phyloP scores from a whole-genome alignment of 2,797 vertebrate genomes.

The Urosaurus nigricauda region DNA sequence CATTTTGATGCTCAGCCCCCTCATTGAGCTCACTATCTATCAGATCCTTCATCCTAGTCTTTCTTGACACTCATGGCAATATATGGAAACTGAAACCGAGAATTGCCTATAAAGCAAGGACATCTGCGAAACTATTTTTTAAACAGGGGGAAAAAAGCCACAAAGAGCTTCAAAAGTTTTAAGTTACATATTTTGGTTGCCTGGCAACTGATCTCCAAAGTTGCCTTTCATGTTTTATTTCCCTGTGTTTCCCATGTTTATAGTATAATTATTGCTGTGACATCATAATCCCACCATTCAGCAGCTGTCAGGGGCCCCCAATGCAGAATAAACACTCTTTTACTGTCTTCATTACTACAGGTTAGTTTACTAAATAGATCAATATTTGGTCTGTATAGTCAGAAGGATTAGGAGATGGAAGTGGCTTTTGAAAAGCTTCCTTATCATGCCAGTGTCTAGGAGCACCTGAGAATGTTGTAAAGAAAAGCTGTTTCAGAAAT shows the following conservation, averaged over 20 bases:
- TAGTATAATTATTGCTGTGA: conserved; percentile 72
- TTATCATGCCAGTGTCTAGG: conserved; percentile 61
- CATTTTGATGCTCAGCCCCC: not conserved
- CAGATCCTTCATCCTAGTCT: conserved; percentile 32
- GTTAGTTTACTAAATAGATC: conserved; percentile 74
- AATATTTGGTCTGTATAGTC: conserved; percentile 76
- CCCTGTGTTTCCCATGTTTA: conserved; percentile 65
- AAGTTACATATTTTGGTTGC: conserved; percentile 69
- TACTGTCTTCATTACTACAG: conserved; percentile 64
- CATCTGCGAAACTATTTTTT: conserved; percentile 60
- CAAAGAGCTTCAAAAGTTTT: conserved; percentile 60
- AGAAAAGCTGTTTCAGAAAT: conserved; percentile 60
- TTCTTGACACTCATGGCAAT: conserved; percentile 52
- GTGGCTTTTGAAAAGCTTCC: conserved; percentile 71
- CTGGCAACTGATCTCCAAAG: conserved; percentile 63
- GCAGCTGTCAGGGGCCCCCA: conserved; percentile 67
- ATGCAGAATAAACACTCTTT: conserved; percentile 73
- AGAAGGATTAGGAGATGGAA: conserved; percentile 73
- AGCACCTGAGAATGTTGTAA: conserved; percentile 72
- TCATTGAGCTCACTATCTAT: not conserved
- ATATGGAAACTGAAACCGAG: conserved; percentile 78
- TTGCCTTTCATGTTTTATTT: conserved; percentile 76
- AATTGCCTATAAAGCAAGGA: conserved; percentile 57
- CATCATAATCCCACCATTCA: conserved; percentile 76
- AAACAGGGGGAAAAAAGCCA: too few relatives aligned